Base-by-base conservation (phyloP, 2,888 invertebrate species). In the Apodemia mormo region DNA sequence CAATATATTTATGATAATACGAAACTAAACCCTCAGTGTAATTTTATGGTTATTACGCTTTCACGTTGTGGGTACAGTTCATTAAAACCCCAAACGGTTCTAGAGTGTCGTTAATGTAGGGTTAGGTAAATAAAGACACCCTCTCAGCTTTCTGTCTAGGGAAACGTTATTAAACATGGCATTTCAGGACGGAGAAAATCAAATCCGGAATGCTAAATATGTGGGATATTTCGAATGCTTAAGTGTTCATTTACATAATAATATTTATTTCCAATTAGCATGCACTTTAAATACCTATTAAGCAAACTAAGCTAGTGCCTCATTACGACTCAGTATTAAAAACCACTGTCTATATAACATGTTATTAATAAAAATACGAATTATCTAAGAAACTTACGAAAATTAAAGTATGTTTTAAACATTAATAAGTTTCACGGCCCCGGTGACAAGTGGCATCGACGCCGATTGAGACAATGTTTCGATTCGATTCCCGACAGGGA, bases 111-210 rank as follows among this genome's bases (percentile, higher is more conserved):
- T 61, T 61, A 61, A 61, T 33, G 61, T 14, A 61, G 61, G 61
- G 61, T 61, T 61, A 37, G 12, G 61, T 33, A 30, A 61, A 33
- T 61, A 61, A 33, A 61, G 33, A 14, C 14, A 61, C 61, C 61
- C 33, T 61, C 33, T 61, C 61, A 61, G 61, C 61, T 61, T 61
- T 61, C 33, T 12, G 33, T 61, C 61, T 33, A 7, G 61, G 61
- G 61, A 58, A 33, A 33, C 14, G 52, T 14, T 52, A 52, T 52
- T 52, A 52, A n/a, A 52, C 33, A 61, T 4, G 22, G 33, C 30
- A 33, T 61, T 61, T 61, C 37, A 33, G 61, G 12, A 30, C 61
- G 4, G 33, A 30, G 61, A 33, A 61, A 33, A 61, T 61, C 33
- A 61, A 61, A 61, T 33, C 61, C 33, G 61, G 61, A 61, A 33